Evolutionary conservation across 2,797 vertebrate species (phyloP).

Genomic region (Epinephelus malabaricus): DNA sequence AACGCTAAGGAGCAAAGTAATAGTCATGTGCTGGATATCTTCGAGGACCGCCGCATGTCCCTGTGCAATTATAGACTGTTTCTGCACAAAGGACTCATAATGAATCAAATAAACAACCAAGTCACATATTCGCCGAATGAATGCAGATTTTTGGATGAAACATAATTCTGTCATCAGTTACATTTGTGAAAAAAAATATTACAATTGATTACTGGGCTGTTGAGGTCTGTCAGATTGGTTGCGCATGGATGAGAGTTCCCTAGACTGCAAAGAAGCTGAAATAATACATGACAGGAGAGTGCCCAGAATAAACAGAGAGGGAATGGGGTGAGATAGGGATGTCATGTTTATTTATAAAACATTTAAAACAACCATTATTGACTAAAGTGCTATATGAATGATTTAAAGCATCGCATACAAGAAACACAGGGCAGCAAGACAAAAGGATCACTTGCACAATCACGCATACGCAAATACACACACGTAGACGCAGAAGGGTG

Average conservation of each 20-base stretch:
- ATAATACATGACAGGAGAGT: conserved; percentile 52
- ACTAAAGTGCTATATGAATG: conserved; percentile 60
- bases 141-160: conserved; percentile 40
- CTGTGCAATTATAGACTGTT: conserved; percentile 54
- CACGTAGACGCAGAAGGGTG: conserved; percentile 5
- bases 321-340: conserved; percentile 29
- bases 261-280: conserved; percentile 50
- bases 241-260: conserved; percentile 47
- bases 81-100: conserved; percentile 35
- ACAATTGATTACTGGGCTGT: conserved; percentile 43
- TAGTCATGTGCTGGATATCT: conserved; percentile 28
- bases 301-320: conserved; percentile 50
- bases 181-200: conserved; percentile 29
- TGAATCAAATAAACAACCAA: conserved; percentile 49
- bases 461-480: conserved; percentile 10
- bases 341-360: conserved; percentile 61
- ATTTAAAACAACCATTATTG: conserved; percentile 61
- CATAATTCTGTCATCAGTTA: conserved; percentile 49
- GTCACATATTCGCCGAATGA: conserved; percentile 46
- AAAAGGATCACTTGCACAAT: conserved; percentile 38
- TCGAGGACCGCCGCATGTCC: conserved; percentile 29
- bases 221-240: conserved; percentile 43
- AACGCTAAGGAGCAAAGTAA: conserved; percentile 29
- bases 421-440: conserved; percentile 21
- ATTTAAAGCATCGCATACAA: conserved; percentile 55